Conservation (phyloP, 1,140 invertebrate genomes). For the Hylyphantes graminicola region DNA sequence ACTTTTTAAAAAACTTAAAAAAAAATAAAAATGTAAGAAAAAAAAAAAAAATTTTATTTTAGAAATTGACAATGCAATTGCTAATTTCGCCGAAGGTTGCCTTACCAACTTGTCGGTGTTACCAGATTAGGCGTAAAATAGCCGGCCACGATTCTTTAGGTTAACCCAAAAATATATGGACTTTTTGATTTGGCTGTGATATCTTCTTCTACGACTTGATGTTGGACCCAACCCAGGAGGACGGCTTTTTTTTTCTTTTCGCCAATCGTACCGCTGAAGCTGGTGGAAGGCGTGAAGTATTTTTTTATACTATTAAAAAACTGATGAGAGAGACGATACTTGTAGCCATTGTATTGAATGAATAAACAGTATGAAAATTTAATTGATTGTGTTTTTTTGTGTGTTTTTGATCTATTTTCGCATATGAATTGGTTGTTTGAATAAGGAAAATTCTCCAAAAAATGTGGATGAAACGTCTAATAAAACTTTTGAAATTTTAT, state of each 20-base stretch:
- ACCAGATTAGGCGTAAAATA: too few species aligned
- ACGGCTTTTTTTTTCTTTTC: slow-evolving; percentile 18
- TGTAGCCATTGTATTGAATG: slow-evolving; percentile 55
- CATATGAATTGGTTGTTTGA: not conserved
- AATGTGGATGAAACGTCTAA: too few species aligned
- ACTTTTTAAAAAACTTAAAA: too few species aligned
- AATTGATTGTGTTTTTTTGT: not conserved
- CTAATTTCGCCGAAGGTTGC: too few species aligned
- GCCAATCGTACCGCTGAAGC: not conserved
- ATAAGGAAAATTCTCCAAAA: too few species aligned
- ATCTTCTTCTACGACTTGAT: slow-evolving; percentile 26
- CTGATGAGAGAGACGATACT: slow-evolving; percentile 42
- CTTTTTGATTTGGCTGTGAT: slow-evolving; percentile 53
- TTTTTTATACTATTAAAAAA: slow-evolving; percentile 41
- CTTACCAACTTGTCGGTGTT: not conserved
- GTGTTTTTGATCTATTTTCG: not conserved
- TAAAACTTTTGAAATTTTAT: too few species aligned
- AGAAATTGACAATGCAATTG: too few species aligned
- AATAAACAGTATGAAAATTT: slow-evolving; percentile 58
- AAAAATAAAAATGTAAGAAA: too few species aligned
- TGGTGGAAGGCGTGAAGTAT: slow-evolving; percentile 44
- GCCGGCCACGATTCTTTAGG: too few species aligned
- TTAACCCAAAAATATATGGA: slow-evolving; percentile 7
- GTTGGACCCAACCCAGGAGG: slow-evolving; percentile 19
- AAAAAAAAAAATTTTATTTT: too few species aligned